Base-by-base conservation (phyloP, 2,888 invertebrate genomes). In the Scaeva pyrastri region DNA sequence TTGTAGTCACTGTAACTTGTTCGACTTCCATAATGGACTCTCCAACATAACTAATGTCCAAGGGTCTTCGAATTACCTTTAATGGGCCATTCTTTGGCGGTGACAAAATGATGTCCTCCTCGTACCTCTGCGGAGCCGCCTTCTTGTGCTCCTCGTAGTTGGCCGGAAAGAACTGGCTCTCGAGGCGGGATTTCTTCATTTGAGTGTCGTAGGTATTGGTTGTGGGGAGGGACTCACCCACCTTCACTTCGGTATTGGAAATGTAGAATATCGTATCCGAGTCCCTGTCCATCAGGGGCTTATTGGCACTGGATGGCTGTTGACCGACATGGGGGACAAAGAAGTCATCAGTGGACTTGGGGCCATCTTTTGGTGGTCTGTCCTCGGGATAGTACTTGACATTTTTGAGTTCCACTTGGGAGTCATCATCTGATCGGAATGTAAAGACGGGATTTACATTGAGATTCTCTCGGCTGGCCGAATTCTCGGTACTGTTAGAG, bases 191-290 rank as follows among this genome's bases (percentile, higher is more conserved):
- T 66, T 90, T 90, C 36, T 91, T 90, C 71, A 90, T 84, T 73
- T 90, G 90, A 19, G 88, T 87, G 21, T 85, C 77, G 14, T 88
- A 84, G 2, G 89, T 89, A 26, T 89, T 90, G 7, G 88, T 72
- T 0, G 91, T 91, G 50, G 93, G 92, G 16, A 91, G 80, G 0
- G 93, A 92, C 64, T 93, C 93, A 2, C 92, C 91, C 21, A 93
- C 93, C 88, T 93, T 93, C 0, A 93, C 93, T 86, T 93, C 93
- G 0, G 93, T 93, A 71, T 93, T 93, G n/a, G 93, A 93, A 7
- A 93, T 93, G 68, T 93, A 93, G 87, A 93, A 93, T 45, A 93
- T 92, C 2, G 93, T 93, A 76, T 93, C 93, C 0, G 93, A 93
- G 66, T 93, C 93, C 8, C 92, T 89, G 87, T 92, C 92, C 43